phyloP scores from a whole-genome alignment of 2,888 invertebrate species.

The Tipula vernalis region DNA sequence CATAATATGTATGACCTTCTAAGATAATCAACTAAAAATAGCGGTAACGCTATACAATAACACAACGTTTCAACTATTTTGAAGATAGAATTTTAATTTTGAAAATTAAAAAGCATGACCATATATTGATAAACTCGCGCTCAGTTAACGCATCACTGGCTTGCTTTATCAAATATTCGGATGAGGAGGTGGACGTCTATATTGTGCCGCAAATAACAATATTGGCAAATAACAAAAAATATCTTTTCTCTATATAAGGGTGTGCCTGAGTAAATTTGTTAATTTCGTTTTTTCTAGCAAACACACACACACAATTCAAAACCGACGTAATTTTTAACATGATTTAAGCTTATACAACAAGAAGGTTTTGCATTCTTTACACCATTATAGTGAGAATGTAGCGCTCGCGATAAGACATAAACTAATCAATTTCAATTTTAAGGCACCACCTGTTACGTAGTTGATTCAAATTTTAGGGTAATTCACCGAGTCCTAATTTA shows the following conservation, averaged over 20 bases:
- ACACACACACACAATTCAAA: not conserved
- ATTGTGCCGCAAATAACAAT: not conserved
- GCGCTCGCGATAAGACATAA: too few species aligned
- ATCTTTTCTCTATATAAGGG: not conserved
- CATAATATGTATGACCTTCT: not conserved
- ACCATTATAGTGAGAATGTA: too few species aligned
- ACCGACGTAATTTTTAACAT: not conserved
- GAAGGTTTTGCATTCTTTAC: too few species aligned
- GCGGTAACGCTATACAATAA: conserved; percentile 4
- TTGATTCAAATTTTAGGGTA: too few species aligned
- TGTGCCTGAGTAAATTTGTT: not conserved
- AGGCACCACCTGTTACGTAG: too few species aligned
- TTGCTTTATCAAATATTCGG: not conserved
- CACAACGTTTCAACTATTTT: not conserved
- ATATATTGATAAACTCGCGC: not conserved
- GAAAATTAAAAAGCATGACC: not conserved
- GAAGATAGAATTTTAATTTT: not conserved
- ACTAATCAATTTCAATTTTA: too few species aligned
- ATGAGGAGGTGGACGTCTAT: not conserved
- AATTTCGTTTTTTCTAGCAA: not conserved
- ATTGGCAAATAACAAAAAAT: not conserved
- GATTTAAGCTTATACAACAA: too few species aligned
- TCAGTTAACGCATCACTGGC: not conserved
- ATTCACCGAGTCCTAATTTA: too few species aligned
- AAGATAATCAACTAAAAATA: conserved; percentile 4